These are phyloP conservation scores for Pavo muticus DNA, from an alignment of 2,113 vertebrate species.

Conservation along the genomic window DNA sequence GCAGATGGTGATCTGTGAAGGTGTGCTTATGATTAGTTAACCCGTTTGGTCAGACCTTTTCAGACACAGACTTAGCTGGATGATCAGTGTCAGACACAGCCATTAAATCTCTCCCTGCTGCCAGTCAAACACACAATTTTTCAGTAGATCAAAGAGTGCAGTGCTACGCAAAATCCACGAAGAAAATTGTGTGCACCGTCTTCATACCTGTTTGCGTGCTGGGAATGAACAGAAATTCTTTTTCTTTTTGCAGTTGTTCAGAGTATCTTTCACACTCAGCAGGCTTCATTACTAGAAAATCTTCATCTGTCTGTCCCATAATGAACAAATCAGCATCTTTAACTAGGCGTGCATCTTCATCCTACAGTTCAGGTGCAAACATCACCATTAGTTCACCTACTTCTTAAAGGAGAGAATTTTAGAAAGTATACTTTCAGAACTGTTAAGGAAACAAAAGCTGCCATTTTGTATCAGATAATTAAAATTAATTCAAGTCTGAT, in stretches of 20 bases:
- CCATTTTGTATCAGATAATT: background rate
- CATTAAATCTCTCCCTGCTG: background rate
- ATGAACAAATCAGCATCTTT: constrained; percentile 79
- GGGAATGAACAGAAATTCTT: constrained; percentile 85
- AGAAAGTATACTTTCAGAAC: background rate
- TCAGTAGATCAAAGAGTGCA: background rate
- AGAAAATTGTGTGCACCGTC: background rate
- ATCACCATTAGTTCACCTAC: background rate
- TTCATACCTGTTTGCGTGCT: constrained; percentile 83
- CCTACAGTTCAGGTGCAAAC: constrained; percentile 68
- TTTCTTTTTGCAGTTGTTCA: constrained; percentile 77
- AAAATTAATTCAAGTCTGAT: background rate
- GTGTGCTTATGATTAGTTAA: background rate
- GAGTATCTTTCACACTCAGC: constrained; percentile 83
- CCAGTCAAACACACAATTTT: background rate
- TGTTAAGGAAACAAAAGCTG: background rate
- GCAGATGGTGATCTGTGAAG: background rate
- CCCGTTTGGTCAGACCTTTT: background rate
- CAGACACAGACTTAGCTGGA: background rate
- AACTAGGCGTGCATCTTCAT: constrained; percentile 82
- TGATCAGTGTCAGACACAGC: background rate
- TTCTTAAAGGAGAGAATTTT: background rate
- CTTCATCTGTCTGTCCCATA: constrained; percentile 76
- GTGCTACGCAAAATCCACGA: background rate
- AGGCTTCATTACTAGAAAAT: constrained; percentile 83